phyloP scores from a whole-genome alignment of 2,113 vertebrate species.

The Embiotoca jacksoni region DNA sequence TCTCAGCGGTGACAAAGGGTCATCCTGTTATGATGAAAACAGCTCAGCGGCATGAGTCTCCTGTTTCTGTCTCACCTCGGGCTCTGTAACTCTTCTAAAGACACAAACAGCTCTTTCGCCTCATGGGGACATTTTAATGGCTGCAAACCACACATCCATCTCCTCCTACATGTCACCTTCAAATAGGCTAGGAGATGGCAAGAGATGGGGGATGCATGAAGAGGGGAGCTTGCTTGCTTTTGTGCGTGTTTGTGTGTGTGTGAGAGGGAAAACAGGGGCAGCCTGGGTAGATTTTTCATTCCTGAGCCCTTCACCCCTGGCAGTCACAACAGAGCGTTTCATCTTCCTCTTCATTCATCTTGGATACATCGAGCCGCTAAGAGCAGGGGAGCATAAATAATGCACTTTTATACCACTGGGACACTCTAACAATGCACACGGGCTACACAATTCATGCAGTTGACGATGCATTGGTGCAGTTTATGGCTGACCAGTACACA shows the following conservation, averaged over 20 bases:
- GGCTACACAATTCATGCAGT: conserved; percentile 34
- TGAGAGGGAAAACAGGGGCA: conserved; percentile 53
- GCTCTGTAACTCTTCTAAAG: conserved; percentile 75
- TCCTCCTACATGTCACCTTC: conserved; percentile 79
- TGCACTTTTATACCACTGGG: conserved; percentile 64
- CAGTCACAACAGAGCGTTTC: conserved; percentile 79
- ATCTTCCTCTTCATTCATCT: conserved; percentile 82
- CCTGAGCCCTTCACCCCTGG: conserved; percentile 72
- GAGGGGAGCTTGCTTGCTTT: conserved; percentile 18
- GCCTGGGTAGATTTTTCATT: conserved; percentile 75
- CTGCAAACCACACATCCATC: conserved; percentile 78
- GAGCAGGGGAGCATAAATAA: conserved; percentile 77
- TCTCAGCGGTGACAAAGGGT: conserved; percentile 62
- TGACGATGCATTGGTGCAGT: conserved; percentile 59
- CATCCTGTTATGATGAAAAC: conserved; percentile 74
- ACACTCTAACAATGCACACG: conserved; percentile 55
- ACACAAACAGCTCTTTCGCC: conserved; percentile 75
- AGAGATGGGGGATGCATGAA: conserved; percentile 15
- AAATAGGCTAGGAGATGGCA: conserved; percentile 65
- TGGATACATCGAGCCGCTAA: conserved; percentile 67
- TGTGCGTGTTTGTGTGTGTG: background rate
- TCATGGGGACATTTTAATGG: conserved; percentile 81
- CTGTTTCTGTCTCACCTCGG: conserved; percentile 62
- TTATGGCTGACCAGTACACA: conserved; percentile 55
- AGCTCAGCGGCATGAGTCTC: conserved; percentile 63